Evolutionary conservation across 2,888 invertebrate genomes (phyloP), one percentile per base, ranked within the genome.

Genomic region (Melinaea menophilus): DNA sequence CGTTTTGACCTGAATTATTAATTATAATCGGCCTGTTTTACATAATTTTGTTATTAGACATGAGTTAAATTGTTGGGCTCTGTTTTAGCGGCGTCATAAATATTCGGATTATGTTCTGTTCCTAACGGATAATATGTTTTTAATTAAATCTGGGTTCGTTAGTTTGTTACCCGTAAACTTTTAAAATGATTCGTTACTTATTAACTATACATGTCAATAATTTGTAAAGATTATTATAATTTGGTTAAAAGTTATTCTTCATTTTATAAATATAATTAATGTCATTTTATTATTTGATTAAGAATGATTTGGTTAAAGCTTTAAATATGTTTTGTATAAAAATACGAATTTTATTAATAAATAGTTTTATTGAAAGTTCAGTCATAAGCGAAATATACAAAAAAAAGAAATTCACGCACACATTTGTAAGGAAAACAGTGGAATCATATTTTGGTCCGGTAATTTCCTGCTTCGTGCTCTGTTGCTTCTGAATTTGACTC

Each of bases 11-110:
- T 76, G 76, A 86, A 88, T 88, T 87, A 88, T 86, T 88, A 87
- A 88, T 89, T 87, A 83, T 81, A 86, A 89, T 83, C 80, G 80
- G 76, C 71, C 75, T 75, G 73, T 81, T 88, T 88, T 85, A 87
- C 89, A 88, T 89, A 89, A 89, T 88, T 88, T 85, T 84, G 85
- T 85, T 86, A 88, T 88, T 86, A 86, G 79, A 80, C 80, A 82
- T 80, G 77, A 85, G 80, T 86, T 85, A 83, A 88, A 84, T 84
- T 87, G 88, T 84, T 79, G 73, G 72, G 75, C 74, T 81, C 78
- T 84, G 88, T 88, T 88, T 89, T 87, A 88, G 86, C 84, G 84
- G 87, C 79, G 74, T 86, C 86, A 75, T 88, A 88, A 88, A 88
- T 87, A 73, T 77, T 81, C 75, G 70, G 73, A 81, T 81, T 81